Evolutionary conservation across 2,888 invertebrate species (phyloP).

Genomic region (Temnothorax unifasciatus): DNA sequence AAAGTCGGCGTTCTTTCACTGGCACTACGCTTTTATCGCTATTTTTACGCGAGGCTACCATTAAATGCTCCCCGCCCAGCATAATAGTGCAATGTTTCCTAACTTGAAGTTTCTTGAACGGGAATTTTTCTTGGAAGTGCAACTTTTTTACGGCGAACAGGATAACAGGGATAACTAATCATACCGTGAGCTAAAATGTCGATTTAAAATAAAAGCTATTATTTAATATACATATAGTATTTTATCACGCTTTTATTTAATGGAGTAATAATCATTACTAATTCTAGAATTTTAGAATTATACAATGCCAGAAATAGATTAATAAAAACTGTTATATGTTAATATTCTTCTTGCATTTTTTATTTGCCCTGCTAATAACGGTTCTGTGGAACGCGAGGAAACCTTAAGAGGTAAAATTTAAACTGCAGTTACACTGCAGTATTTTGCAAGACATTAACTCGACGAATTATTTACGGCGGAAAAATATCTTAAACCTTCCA

Average conservation of each 20-base stretch:
- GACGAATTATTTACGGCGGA: constrained; percentile 11
- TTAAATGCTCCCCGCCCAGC: constrained; percentile 18
- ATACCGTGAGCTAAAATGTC: background rate
- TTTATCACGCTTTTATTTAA: constrained; percentile 8
- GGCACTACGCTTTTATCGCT: constrained; percentile 16
- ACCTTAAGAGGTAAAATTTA: background rate
- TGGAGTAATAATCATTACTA: background rate
- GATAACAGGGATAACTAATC: background rate
- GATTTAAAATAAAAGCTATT: background rate
- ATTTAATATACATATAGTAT: background rate
- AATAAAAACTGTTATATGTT: background rate
- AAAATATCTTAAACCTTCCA: background rate
- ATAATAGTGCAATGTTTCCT: constrained; percentile 39
- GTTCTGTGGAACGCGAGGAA: background rate
- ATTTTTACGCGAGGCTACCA: constrained; percentile 31
- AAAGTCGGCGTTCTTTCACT: constrained; percentile 31
- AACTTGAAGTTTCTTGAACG: constrained; percentile 31
- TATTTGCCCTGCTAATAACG: background rate
- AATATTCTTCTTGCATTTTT: background rate
- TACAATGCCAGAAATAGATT: background rate
- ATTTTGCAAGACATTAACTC: constrained; percentile 6
- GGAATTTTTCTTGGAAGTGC: constrained; percentile 10
- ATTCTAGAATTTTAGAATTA: background rate
- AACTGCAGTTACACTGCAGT: background rate
- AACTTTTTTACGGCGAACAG: background rate